Conservation (phyloP, 2,797 vertebrate species). For the Trachurus trachurus region DNA sequence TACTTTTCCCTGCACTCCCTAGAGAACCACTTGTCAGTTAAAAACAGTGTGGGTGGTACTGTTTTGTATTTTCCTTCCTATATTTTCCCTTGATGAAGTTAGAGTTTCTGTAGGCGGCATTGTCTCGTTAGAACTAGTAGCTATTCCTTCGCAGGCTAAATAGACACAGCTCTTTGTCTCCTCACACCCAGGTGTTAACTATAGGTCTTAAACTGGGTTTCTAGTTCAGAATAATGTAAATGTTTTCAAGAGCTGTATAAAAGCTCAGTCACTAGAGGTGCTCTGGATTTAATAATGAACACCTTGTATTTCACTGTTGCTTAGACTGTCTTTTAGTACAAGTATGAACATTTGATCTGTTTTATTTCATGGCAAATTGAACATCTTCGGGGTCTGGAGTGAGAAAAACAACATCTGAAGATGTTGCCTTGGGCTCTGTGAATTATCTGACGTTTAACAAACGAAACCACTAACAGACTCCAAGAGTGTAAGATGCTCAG, state of each 20-base stretch:
- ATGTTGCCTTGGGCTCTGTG: not conserved
- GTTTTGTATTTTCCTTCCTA: slow-evolving; percentile 13
- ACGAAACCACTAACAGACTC: not conserved
- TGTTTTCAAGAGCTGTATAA: not conserved
- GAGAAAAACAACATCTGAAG: not conserved
- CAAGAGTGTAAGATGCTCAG: not conserved
- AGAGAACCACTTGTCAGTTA: slow-evolving; percentile 20
- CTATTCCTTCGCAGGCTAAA: slow-evolving; percentile 15
- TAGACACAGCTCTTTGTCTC: not conserved
- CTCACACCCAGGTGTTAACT: not conserved
- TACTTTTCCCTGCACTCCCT: not conserved
- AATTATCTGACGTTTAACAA: not conserved
- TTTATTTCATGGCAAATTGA: not conserved
- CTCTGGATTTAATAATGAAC: not conserved
- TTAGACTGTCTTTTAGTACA: too few species aligned
- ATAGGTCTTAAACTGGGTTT: not conserved
- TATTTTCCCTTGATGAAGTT: slow-evolving; percentile 18
- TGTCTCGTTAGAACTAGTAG: not conserved
- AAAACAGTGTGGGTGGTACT: slow-evolving; percentile 10
- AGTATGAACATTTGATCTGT: not conserved
- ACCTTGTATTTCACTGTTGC: too few species aligned
- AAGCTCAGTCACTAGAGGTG: not conserved
- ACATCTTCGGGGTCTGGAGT: not conserved
- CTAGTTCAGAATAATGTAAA: not conserved
- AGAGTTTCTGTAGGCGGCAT: slow-evolving; percentile 12